Evolutionary conservation across 2,797 vertebrate species (phyloP), one percentile per base, ranked within the genome.

Genomic region (Tragopan temminckii): DNA sequence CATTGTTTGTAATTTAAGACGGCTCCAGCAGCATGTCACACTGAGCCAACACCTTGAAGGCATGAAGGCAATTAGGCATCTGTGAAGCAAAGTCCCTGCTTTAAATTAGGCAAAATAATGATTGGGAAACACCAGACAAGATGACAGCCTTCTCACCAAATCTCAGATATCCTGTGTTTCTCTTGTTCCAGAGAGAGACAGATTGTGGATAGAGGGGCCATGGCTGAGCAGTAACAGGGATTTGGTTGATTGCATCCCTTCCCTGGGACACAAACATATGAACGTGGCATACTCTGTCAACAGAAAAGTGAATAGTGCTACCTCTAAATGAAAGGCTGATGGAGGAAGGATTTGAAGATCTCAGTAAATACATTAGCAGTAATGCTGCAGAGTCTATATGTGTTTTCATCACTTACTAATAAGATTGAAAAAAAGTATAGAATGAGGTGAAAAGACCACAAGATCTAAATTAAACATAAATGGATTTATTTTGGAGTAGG

Each of bases 161-260:
- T 5, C 24, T 74, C 31, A 57, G 27, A 36, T 53, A 2, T 33
- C 38, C 6, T 59, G 5, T 46, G 5, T 10, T 10, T 25, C 69
- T 8, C 13, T 89, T 70, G 10, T 27, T 82, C 15, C 21, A 43
- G 27, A 40, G n/a, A 7, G 2, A 63, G 9, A 4, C 11, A 11
- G 3, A 71, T 9, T 3, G 40, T 17, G 27, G 2, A 1, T 55
- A 16, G 5, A 9, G 23, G 6, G 11, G 20, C 9, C 5, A 50
- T 18, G 10, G 4, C 33, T 63, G 16, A 4, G 4, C 5, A 46
- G 5, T 21, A 24, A 6, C 21, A 87, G 45, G 19, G 68, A 17
- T 8, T 15, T 57, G 17, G 2, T 14, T 80, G 29, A 3, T 13
- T 71, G 53, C 33, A 72, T 17, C 12, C 7, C 13, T 94, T 69